A percentile compares a stretch with the other conserved stretches of the same genome.
Conservation (phyloP, 2,888 invertebrate species). For the Lithophane leautieri region DNA sequence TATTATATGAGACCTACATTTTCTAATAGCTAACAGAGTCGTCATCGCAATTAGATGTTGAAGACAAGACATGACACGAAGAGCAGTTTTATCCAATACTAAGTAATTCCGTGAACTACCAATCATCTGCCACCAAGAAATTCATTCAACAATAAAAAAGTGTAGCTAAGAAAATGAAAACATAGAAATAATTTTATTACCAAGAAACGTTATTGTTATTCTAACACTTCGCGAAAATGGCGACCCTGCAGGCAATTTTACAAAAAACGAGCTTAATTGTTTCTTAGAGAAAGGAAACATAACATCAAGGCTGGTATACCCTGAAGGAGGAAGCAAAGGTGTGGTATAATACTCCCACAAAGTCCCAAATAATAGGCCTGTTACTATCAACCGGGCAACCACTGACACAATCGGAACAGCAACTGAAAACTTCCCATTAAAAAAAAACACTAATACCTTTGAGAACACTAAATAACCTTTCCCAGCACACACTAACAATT, state of each 20-base stretch:
- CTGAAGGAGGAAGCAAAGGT: background rate
- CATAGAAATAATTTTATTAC: background rate
- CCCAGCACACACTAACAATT: background rate
- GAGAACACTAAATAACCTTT: background rate
- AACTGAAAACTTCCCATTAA: background rate
- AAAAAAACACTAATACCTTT: background rate
- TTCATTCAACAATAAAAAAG: background rate
- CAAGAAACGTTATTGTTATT: background rate
- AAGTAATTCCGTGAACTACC: conserved; percentile 8
- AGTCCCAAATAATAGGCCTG: background rate
- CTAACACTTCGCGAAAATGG: conserved; percentile 15
- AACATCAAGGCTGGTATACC: background rate
- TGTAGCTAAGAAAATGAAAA: background rate
- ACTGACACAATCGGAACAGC: background rate
- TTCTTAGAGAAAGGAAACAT: background rate
- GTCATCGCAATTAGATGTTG: background rate
- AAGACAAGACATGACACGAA: too few species aligned
- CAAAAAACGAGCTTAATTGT: conserved; percentile 16
- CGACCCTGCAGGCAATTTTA: background rate
- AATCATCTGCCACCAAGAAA: conserved; percentile 9
- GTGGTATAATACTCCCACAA: background rate
- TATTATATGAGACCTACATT: background rate
- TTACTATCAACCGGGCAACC: background rate
- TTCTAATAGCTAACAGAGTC: background rate
- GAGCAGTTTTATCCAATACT: background rate